Percentiles rank a stretch among this genome's conserved stretches.
Evolutionary conservation across 2,797 vertebrate genomes (phyloP).

Genomic region (Emydoidea blandingii): DNA sequence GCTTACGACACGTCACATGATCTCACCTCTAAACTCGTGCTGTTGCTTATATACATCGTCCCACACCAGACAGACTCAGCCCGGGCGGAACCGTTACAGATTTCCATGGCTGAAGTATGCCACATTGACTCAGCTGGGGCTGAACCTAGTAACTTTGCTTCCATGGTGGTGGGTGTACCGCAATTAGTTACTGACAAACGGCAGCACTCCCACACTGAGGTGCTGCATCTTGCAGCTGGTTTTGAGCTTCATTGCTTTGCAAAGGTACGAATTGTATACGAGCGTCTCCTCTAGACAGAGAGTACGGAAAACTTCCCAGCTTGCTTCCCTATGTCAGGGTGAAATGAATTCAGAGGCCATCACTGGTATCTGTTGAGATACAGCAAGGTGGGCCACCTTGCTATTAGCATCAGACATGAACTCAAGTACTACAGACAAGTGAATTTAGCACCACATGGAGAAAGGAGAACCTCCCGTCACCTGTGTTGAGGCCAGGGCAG

Average conservation of each 20-base stretch:
- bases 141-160: not conserved
- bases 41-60: no score
- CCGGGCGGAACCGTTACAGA: not conserved
- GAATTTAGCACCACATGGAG: not conserved
- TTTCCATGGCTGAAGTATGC: not conserved
- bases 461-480: not conserved
- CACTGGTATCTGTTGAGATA: not conserved
- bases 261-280: not conserved
- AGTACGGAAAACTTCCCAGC: not conserved
- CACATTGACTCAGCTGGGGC: no score
- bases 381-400: no score
- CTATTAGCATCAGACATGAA: not conserved
- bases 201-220: no score
- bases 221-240: no score
- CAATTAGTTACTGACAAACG: not conserved
- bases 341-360: not conserved
- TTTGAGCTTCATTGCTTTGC: not conserved
- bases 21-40: no score
- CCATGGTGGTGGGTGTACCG: rapidly evolving
- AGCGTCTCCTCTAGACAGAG: not conserved
- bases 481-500: not conserved
- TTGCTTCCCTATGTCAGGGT: no score
- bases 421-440: not conserved
- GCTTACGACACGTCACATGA: no score
- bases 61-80: no score